These are phyloP conservation scores for Pluvianellus socialis DNA, from an alignment of 2,113 vertebrate species.

Conservation along the genomic window DNA sequence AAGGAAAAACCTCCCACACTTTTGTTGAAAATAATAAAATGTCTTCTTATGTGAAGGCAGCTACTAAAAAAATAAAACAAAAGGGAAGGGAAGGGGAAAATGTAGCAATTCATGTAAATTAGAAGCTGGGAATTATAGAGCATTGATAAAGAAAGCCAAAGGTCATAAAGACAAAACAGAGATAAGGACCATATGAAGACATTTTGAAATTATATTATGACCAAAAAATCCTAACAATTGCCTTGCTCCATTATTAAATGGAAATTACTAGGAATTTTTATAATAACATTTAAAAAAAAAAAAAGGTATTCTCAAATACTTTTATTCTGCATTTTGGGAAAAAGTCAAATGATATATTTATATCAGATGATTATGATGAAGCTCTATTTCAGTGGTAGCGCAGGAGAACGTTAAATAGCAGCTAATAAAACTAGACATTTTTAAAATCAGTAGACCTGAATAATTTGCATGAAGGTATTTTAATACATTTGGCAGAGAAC, in stretches of 20 bases:
- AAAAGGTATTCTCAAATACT: background rate
- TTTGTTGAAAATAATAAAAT: background rate
- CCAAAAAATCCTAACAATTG: background rate
- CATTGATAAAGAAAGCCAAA: background rate
- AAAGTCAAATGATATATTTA: background rate
- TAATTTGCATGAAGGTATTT: constrained; percentile 55
- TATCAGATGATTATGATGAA: constrained; percentile 34
- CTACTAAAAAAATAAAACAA: background rate
- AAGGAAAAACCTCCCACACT: background rate
- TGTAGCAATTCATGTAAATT: background rate
- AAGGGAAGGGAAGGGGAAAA: background rate
- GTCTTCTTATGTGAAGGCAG: background rate
- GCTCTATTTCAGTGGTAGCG: background rate
- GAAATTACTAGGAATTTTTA: background rate
- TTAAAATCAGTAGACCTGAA: constrained; percentile 52
- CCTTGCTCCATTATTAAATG: background rate
- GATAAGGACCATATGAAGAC: background rate
- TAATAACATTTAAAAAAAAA: background rate
- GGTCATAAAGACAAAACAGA: background rate
- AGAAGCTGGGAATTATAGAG: background rate
- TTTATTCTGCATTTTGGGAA: background rate
- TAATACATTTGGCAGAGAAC: constrained; percentile 54
- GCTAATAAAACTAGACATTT: constrained; percentile 65
- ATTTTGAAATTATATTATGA: background rate
- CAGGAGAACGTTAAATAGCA: constrained; percentile 55